These are phyloP conservation scores for Podocnemis expansa DNA, from an alignment of 2,113 vertebrate genomes.

Conservation along the genomic window DNA sequence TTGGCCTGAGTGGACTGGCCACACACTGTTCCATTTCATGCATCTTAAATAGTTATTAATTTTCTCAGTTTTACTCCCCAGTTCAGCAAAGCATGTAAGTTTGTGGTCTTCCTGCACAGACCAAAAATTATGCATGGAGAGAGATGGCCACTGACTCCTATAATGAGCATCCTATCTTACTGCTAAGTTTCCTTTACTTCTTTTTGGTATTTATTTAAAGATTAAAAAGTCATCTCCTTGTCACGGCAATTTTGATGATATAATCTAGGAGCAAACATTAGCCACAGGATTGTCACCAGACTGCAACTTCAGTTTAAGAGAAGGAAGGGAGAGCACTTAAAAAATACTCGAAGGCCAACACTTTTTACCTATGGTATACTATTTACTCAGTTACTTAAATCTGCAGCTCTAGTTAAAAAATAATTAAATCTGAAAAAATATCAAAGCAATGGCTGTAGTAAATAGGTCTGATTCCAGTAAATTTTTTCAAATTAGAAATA, in stretches of 20 bases:
- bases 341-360: neutral
- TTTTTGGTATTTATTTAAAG: neutral
- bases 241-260: neutral
- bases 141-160: neutral
- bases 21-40: neutral
- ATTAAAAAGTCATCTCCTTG: neutral
- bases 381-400: constrained; percentile 16
- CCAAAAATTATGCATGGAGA: neutral
- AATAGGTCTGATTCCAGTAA: constrained; percentile 8
- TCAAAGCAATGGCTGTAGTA: neutral
- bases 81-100: neutral
- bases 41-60: neutral
- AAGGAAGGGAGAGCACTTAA: neutral
- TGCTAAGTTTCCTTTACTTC: neutral
- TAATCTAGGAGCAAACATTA: neutral
- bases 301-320: neutral
- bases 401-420: constrained; percentile 11
- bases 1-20: neutral
- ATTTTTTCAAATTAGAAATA: constrained; percentile 15
- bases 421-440: neutral
- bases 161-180: neutral
- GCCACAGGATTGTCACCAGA: neutral
- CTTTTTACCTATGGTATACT: neutral
- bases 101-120: neutral
- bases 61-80: neutral